A percentile compares a stretch with the other conserved stretches of the same genome.
Evolutionary conservation across 2,888 invertebrate species (phyloP).

Genomic region (Aleiodes alternator): DNA sequence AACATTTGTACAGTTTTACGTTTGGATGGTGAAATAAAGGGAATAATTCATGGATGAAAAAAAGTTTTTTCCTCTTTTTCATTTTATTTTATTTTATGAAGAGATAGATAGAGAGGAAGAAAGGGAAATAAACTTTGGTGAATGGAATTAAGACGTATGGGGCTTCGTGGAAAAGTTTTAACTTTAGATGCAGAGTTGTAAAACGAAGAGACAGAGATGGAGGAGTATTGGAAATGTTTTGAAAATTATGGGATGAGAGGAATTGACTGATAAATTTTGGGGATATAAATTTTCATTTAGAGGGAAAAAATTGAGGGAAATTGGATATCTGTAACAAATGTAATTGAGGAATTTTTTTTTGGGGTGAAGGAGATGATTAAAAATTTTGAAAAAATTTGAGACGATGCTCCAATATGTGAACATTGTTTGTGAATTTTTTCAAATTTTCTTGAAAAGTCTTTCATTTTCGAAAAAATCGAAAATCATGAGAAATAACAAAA

Average conservation of each 20-base stretch:
- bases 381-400: no score
- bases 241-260: background rate
- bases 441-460: no score
- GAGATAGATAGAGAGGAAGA: background rate
- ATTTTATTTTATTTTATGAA: conserved; percentile 19
- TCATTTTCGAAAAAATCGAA: no score
- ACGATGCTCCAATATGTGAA: no score
- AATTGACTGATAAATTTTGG: conserved; percentile 31
- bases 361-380: no score
- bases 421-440: no score
- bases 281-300: background rate
- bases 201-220: conserved; percentile 27
- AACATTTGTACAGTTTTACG: background rate
- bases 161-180: conserved; percentile 57
- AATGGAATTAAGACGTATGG: conserved; percentile 63
- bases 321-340: no score
- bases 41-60: conserved; percentile 48
- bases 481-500: no score
- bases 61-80: background rate
- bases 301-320: no score
- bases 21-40: conserved; percentile 10
- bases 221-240: conserved; percentile 14
- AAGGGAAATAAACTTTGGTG: conserved; percentile 53
- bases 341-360: no score
- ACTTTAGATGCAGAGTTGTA: conserved; percentile 51